Percentiles rank a stretch among this genome's conserved stretches.
Evolutionary conservation across 2,113 vertebrate genomes (phyloP).

Genomic region (Salvelinus alpinus): DNA sequence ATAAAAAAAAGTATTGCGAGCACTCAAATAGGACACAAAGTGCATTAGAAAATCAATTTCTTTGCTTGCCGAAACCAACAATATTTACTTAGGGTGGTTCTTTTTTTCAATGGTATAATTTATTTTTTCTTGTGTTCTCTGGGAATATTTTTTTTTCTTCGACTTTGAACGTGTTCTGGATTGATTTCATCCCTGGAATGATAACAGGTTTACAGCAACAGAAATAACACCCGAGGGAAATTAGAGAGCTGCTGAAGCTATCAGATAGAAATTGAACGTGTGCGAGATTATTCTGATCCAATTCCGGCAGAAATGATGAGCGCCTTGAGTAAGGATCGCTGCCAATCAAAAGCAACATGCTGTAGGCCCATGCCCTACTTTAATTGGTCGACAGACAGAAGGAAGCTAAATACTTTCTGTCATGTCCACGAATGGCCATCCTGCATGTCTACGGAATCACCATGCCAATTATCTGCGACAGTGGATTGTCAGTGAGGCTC

Average conservation of each 20-base stretch:
- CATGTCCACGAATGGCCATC: background rate
- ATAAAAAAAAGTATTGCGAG: slow-evolving; percentile 19
- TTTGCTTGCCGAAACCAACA: slow-evolving; percentile 14
- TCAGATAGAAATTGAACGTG: slow-evolving; percentile 51
- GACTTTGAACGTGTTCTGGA: slow-evolving; percentile 34
- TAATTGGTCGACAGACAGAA: slow-evolving; percentile 57
- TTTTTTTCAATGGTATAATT: slow-evolving; percentile 14
- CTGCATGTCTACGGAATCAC: background rate
- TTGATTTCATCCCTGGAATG: slow-evolving; percentile 55
- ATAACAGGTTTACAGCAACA: slow-evolving; percentile 62
- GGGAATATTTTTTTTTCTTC: slow-evolving; percentile 18
- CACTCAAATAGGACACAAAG: slow-evolving; percentile 14
- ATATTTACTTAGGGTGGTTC: background rate
- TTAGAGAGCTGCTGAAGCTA: slow-evolving; percentile 50
- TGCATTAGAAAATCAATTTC: slow-evolving; percentile 28
- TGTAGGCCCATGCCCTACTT: background rate
- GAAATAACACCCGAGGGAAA: slow-evolving; percentile 64
- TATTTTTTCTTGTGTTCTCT: slow-evolving; percentile 12
- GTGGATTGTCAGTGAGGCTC: slow-evolving; percentile 40
- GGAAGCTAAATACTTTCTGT: slow-evolving; percentile 18
- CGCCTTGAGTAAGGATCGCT: slow-evolving; percentile 47
- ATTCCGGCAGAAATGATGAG: slow-evolving; percentile 60
- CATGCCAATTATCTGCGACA: slow-evolving; percentile 56
- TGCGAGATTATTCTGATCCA: slow-evolving; percentile 62
- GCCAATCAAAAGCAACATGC: slow-evolving; percentile 55